Evolutionary conservation across 2,797 vertebrate genomes (phyloP).

Genomic region (Molossus alvarezi): DNA sequence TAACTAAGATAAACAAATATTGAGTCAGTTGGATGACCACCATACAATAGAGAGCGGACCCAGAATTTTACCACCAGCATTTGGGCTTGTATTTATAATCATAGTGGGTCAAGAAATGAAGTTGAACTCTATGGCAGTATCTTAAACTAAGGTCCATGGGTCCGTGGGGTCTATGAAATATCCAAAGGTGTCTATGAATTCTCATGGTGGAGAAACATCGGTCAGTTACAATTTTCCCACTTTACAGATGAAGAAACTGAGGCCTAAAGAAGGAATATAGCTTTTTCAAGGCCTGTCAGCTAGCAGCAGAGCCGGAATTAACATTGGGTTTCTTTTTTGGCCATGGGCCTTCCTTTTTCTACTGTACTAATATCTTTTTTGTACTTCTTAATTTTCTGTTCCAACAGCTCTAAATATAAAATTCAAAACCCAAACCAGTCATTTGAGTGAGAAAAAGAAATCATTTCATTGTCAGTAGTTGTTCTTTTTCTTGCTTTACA

Average conservation of each 20-base stretch:
- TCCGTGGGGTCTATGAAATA: not conserved
- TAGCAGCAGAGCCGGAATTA: not conserved
- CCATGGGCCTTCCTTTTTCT: not conserved
- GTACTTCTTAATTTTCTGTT: not conserved
- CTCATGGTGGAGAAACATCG: not conserved
- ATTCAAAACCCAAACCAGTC: not conserved
- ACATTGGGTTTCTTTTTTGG: not conserved
- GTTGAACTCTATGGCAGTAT: not conserved
- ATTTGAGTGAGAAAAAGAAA: constrained; percentile 18
- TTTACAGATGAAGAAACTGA: not conserved
- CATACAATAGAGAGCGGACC: not conserved
- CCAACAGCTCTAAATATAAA: not conserved
- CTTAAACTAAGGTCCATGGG: not conserved
- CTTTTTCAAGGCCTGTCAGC: not conserved
- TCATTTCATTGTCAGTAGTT: not conserved
- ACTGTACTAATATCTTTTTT: not conserved
- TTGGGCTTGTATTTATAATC: not conserved
- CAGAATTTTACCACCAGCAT: not conserved
- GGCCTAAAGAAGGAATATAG: not conserved
- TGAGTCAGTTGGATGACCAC: not conserved
- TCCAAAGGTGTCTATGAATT: not conserved
- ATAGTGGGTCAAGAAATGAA: not conserved
- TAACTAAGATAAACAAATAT: not conserved
- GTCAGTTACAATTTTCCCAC: not conserved
- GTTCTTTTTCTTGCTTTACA: not conserved